Conservation (phyloP, 2,888 invertebrate genomes). For the Pachymerium ferrugineum region DNA sequence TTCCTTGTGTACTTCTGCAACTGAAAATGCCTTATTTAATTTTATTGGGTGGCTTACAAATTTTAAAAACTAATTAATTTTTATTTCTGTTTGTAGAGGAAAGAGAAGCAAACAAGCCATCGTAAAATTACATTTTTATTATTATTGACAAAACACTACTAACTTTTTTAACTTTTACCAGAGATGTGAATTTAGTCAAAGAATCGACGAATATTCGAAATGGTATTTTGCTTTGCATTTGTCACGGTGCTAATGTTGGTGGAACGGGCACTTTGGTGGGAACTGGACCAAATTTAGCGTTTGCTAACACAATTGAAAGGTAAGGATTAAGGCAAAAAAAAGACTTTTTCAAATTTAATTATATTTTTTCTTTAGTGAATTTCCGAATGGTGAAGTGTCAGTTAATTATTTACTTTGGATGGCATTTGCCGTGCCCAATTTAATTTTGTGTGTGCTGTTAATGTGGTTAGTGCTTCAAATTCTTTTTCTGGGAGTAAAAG, state of each 20-base stretch:
- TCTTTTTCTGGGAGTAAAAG: slow-evolving; percentile 13
- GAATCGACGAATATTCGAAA: slow-evolving; percentile 2
- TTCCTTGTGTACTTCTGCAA: too few species aligned
- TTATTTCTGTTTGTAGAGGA: neutral
- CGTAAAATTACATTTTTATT: too few species aligned
- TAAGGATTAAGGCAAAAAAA: slow-evolving; percentile 33
- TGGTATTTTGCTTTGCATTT: slow-evolving; percentile 32
- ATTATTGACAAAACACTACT: too few species aligned
- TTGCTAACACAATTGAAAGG: slow-evolving; percentile 45
- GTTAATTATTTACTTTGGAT: slow-evolving; percentile 33
- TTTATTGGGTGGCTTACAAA: too few species aligned
- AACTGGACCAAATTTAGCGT: slow-evolving; percentile 47
- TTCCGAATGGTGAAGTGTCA: neutral
- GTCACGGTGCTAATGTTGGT: slow-evolving; percentile 46
- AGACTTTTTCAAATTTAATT: neutral
- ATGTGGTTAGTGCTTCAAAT: slow-evolving; percentile 34
- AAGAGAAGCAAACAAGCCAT: neutral
- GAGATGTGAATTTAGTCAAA: neutral
- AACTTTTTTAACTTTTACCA: too few species aligned
- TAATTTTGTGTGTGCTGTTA: slow-evolving; percentile 32
- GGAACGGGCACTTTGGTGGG: slow-evolving; percentile 47
- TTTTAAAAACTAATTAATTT: too few species aligned
- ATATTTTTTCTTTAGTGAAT: neutral
- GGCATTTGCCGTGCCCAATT: slow-evolving; percentile 35
- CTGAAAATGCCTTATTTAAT: too few species aligned